Evolutionary conservation across 2,888 invertebrate genomes (phyloP).

Genomic region (Diogma glabrata): DNA sequence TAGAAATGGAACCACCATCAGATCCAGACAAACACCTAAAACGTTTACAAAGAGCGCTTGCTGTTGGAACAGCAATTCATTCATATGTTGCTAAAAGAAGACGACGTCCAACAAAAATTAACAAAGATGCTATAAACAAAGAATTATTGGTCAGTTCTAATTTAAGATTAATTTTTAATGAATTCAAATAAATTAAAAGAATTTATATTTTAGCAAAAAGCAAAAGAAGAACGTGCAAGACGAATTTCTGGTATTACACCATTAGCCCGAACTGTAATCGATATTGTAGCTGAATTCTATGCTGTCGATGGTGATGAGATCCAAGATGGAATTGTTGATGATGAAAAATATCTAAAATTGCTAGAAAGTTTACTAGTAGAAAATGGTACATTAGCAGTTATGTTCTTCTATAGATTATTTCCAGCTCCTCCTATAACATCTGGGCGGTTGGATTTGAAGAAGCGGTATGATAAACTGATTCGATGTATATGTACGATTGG

Average conservation of each 20-base stretch:
- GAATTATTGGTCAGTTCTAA: conserved; percentile 4
- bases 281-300: conserved; percentile 54
- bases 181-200: not conserved
- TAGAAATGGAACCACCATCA: not conserved
- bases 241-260: conserved; percentile 26
- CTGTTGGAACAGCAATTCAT: conserved; percentile 30
- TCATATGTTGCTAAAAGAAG: conserved; percentile 25
- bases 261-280: conserved; percentile 53
- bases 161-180: not conserved
- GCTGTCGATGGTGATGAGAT: conserved; percentile 53
- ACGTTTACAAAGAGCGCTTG: conserved; percentile 22
- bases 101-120: conserved; percentile 25
- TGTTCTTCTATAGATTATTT: conserved; percentile 55
- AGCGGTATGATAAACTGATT: conserved; percentile 33
- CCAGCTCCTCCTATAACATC: conserved; percentile 45
- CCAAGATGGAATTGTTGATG: conserved; percentile 60
- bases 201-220: no score
- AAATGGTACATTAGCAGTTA: conserved; percentile 47
- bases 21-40: conserved; percentile 5
- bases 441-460: conserved; percentile 26
- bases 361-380: conserved; percentile 50
- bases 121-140: conserved; percentile 26
- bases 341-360: conserved; percentile 46
- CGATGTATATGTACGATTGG: conserved; percentile 54
- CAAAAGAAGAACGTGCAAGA: conserved; percentile 26